Base-by-base conservation (phyloP, 2,888 invertebrate genomes). In the Drosophila niveifrons region DNA sequence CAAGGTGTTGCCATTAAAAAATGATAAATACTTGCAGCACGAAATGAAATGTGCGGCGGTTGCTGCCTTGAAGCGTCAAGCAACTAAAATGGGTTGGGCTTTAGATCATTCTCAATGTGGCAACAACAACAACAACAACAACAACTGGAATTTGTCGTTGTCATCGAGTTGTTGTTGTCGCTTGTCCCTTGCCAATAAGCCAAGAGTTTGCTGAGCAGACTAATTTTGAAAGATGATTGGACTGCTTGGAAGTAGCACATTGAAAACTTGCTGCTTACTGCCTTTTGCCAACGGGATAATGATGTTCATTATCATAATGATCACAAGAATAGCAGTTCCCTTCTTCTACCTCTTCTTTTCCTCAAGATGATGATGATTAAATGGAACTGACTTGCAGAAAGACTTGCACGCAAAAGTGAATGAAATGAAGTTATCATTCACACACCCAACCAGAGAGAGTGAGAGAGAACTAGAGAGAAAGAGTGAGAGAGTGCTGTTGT, bases 1-100 rank as follows among this genome's bases (percentile, higher is more conserved):
- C 61, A 82, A 82, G 85, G 82, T 82, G 85, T 79, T 73, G 77
- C 74, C 82, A 82, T 78, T 80, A 74, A 84, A 80, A 82, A 84
- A 84, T 82, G 85, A 85, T 82, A 82, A 85, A 82, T 81, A 81
- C 71, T 71, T 52, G 48, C 57, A 69, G 75, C 71, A 80, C 58
- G 66, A 31, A 66, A 80, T 79, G 63, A 77, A 80, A 74, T 78
- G 66, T 69, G 76, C 52, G 63, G 56, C 66, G 23, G 23, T 6
- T 23, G 23, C 23, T 23, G 3, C 23, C 23, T 23, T 23, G 23
- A 23, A 23, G 23, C 23, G 23, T 50, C 50, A 34, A 41, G 34
- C 48, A 23, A 23, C 44, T 13, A 36, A 74, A 58, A 55, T 64
- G 62, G 53, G 28, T 31, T 51, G 36, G 44, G 9, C n/a, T 36